Evolutionary conservation across 64 coral and sea anemone genomes (phyloP).

Genomic region (Exaiptasia diaphana): DNA sequence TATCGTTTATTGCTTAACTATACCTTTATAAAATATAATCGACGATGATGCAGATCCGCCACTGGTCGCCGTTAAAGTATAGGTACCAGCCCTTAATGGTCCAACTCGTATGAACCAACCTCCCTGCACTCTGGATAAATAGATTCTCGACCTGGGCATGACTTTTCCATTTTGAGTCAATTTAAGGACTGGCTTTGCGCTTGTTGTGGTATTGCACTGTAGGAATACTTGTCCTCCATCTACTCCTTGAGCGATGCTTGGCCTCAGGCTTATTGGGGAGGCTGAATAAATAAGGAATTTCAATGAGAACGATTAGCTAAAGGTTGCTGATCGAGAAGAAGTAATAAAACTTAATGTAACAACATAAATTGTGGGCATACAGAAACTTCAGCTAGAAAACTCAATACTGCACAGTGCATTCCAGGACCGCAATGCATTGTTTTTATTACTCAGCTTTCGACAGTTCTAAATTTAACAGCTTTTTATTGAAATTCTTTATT

Average conservation of each 20-base stretch:
- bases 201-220: constrained; percentile 59
- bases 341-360: background rate
- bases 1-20: background rate
- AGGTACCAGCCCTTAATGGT: background rate
- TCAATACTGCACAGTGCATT: background rate
- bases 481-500: too few relatives aligned
- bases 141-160: background rate
- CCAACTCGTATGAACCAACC: constrained; percentile 56
- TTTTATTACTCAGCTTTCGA: background rate
- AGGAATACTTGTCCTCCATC: constrained; percentile 28
- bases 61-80: background rate
- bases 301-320: background rate
- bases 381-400: background rate
- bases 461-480: too few relatives aligned
- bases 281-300: constrained; percentile 9
- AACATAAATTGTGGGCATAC: background rate
- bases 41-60: too few relatives aligned
- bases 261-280: constrained; percentile 50
- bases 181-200: constrained; percentile 40
- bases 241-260: constrained; percentile 8
- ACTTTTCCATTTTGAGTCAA: constrained; percentile 49
- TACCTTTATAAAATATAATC: too few relatives aligned
- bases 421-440: background rate
- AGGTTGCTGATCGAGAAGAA: background rate
- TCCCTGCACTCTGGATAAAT: background rate